Conservation (phyloP, 2,888 invertebrate genomes). For the Leuctra nigra region DNA sequence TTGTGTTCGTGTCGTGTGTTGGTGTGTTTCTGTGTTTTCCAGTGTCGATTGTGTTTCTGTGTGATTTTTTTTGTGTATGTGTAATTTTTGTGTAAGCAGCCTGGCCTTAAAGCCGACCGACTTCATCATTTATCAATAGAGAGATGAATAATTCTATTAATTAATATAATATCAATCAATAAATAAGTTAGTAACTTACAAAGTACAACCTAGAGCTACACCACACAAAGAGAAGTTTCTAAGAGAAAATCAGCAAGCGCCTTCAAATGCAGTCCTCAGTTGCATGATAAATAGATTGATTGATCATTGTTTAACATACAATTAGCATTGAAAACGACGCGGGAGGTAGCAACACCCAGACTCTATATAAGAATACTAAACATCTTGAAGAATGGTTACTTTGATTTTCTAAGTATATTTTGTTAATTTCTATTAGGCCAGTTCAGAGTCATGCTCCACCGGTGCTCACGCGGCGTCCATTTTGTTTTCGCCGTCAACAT, state of each 20-base stretch:
- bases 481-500: too few species aligned
- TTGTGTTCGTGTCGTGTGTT: constrained; percentile 22
- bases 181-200: constrained; percentile 11
- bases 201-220: constrained; percentile 31
- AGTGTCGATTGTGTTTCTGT: too few species aligned
- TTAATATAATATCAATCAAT: constrained; percentile 12
- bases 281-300: constrained; percentile 12
- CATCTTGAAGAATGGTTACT: not conserved
- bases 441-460: too few species aligned
- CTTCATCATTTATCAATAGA: constrained; percentile 5
- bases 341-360: too few species aligned
- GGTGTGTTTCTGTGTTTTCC: too few species aligned
- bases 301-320: constrained; percentile 6
- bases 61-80: too few species aligned
- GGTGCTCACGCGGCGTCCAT: too few species aligned
- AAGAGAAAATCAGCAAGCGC: constrained; percentile 30
- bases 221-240: constrained; percentile 31
- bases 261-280: constrained; percentile 30
- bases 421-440: constrained; percentile 4
- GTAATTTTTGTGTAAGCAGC: too few species aligned
- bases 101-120: not conserved
- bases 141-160: not conserved
- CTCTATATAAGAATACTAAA: too few species aligned
- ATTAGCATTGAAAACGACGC: constrained; percentile 30
- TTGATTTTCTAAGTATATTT: constrained; percentile 3